Base-by-base conservation (phyloP, 2,888 invertebrate genomes). In the Ophion ellenae region DNA sequence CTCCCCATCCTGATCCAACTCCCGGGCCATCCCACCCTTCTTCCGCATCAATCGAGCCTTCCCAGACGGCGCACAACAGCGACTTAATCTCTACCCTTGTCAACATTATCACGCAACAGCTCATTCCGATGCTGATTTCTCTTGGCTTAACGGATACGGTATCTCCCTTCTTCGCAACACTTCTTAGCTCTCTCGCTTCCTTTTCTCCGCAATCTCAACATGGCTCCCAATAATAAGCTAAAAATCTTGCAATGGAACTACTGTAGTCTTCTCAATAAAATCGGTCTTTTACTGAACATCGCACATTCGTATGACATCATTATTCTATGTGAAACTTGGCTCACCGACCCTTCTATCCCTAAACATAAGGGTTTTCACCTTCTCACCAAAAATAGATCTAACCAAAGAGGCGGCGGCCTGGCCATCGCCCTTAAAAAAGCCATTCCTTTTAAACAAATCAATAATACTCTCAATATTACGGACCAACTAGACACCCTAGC, bases 221-320 rank as follows among this genome's bases (percentile, higher is more conserved):
- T 74, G 59, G 40, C 40, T 40, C 59, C 32, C 66, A 59, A 20
- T 61, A 76, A 70, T 0, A 4, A 57, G 4, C 47, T 63, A n/a
- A 75, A 76, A 47, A 70, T 81, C 47, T 40, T 75, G 14, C 81
- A 81, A 20, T 81, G 75, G 76, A 81, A 76, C 11, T 75, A 67
- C 59, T 10, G 59, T 17, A 63, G 73, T 14, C n/a, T 81, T 9
- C 40, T n/a, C 6, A 78, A 78, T 17, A 78, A 78, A 70, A 40
- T 24, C 5, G 64, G 53, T 14, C 20, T 67, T 11, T 4, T 53
- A 17, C 10, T 36, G 2, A 24, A 24, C 24, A 24, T 24, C 24
- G 24, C 24, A 1, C 24, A 2, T 24, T 24, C 24, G 24, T 24
- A 69, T 45, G 75, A 81, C 17, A 32, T 76, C 1, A 47, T 81